These are phyloP conservation scores for Oreochromis spilurus DNA, from an alignment of 2,113 vertebrate genomes.

Conservation along the genomic window DNA sequence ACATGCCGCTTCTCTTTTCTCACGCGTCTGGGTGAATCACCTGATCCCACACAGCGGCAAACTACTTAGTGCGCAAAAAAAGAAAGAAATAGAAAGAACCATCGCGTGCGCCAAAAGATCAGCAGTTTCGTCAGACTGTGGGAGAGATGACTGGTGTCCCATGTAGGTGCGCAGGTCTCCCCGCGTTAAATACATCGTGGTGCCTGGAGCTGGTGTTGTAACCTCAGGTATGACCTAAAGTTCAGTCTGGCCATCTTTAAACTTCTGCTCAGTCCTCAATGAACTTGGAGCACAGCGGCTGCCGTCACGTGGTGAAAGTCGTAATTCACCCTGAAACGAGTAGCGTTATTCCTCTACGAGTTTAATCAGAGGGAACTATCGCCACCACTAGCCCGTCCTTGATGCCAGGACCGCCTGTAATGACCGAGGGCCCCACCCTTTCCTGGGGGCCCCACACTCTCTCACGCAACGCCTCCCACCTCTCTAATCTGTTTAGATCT, in stretches of 20 bases:
- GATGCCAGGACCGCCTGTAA: background rate
- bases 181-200: background rate
- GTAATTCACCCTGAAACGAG: background rate
- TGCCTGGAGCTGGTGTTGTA: background rate
- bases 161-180: background rate
- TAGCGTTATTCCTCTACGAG: background rate
- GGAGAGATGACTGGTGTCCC: background rate
- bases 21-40: conserved; percentile 38
- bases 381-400: background rate
- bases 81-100: background rate
- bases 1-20: background rate
- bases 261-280: background rate
- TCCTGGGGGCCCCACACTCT: background rate
- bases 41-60: conserved; percentile 24
- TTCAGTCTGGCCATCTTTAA: background rate
- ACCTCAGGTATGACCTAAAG: background rate
- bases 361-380: background rate
- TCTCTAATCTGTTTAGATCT: background rate
- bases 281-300: background rate
- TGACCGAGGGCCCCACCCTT: background rate
- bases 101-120: background rate
- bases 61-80: background rate
- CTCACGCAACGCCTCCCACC: background rate
- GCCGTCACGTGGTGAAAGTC: background rate
- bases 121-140: background rate